A percentile compares a stretch with the other conserved stretches of the same genome.
Conservation (phyloP, 2,888 invertebrate species). For the Cotesia congregata region DNA sequence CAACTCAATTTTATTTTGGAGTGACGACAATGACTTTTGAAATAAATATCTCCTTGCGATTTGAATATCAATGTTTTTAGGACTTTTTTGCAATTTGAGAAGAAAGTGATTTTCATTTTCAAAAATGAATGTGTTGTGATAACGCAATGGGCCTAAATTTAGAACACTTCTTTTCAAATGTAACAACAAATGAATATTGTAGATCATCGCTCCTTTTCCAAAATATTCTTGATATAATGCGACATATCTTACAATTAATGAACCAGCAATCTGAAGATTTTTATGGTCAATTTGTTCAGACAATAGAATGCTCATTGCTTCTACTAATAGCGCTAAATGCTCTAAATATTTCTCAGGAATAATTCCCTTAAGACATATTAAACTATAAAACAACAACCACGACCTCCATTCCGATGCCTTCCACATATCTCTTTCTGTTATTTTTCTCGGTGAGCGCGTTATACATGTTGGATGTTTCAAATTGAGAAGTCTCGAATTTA, state of each 20-base stretch:
- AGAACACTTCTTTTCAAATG: slow-evolving; percentile 11
- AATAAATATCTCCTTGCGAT: slow-evolving; percentile 24
- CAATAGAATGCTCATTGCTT: slow-evolving; percentile 12
- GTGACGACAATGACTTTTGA: slow-evolving; percentile 4
- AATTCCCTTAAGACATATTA: slow-evolving; percentile 38
- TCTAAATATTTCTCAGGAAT: slow-evolving; percentile 41
- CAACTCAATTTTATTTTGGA: not conserved
- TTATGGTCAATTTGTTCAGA: not conserved
- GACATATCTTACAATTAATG: slow-evolving; percentile 10
- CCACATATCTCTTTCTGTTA: slow-evolving; percentile 33
- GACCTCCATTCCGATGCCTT: slow-evolving; percentile 45
- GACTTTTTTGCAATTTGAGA: slow-evolving; percentile 29
- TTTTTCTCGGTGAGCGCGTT: slow-evolving; percentile 32
- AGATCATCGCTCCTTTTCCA: slow-evolving; percentile 19
- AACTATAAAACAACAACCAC: slow-evolving; percentile 38
- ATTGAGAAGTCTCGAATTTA: slow-evolving; percentile 29
- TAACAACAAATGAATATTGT: slow-evolving; percentile 28
- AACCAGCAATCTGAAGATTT: slow-evolving; percentile 6
- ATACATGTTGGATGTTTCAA: slow-evolving; percentile 34
- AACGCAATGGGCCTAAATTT: slow-evolving; percentile 26
- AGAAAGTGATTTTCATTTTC: slow-evolving; percentile 8
- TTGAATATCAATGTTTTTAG: slow-evolving; percentile 13
- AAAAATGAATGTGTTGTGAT: slow-evolving; percentile 17
- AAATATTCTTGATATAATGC: slow-evolving; percentile 27
- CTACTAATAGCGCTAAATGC: slow-evolving; percentile 37